Evolutionary conservation across 2,113 vertebrate species (phyloP).

Genomic region (Piaya cayana): DNA sequence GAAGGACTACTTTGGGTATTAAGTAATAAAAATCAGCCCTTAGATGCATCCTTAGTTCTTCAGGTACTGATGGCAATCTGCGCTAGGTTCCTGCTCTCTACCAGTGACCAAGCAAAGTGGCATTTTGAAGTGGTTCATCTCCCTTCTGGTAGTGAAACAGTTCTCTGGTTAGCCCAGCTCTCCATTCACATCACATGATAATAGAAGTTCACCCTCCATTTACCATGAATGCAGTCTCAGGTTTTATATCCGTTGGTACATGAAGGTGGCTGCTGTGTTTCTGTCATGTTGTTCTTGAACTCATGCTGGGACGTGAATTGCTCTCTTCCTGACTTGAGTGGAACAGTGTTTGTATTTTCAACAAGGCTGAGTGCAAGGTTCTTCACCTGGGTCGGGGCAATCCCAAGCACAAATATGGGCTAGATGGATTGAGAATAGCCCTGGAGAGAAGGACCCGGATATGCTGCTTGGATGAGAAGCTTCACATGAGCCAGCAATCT

Average conservation of each 20-base stretch:
- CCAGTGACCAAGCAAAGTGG: background rate
- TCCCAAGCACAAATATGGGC: too few species aligned
- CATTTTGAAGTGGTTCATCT: fast-evolving
- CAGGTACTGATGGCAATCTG: background rate
- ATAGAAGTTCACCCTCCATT: background rate
- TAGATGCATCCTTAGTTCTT: background rate
- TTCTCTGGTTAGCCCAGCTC: background rate
- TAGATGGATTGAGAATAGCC: too few species aligned
- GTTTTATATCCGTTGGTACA: background rate
- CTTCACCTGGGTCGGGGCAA: too few species aligned
- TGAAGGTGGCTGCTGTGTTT: background rate
- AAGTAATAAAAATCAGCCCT: background rate
- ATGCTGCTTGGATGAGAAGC: too few species aligned
- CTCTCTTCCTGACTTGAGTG: background rate
- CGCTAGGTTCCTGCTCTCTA: fast-evolving
- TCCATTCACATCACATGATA: background rate
- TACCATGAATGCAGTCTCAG: background rate
- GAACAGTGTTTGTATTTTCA: background rate
- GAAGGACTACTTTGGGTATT: background rate
- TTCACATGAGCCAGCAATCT: too few species aligned
- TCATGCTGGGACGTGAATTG: background rate
- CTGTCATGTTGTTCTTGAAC: background rate
- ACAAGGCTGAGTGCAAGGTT: too few species aligned
- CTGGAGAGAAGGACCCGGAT: too few species aligned
- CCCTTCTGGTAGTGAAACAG: background rate